Evolutionary conservation across 2,113 vertebrate genomes (phyloP).

Genomic region (Pampusana beccarii): DNA sequence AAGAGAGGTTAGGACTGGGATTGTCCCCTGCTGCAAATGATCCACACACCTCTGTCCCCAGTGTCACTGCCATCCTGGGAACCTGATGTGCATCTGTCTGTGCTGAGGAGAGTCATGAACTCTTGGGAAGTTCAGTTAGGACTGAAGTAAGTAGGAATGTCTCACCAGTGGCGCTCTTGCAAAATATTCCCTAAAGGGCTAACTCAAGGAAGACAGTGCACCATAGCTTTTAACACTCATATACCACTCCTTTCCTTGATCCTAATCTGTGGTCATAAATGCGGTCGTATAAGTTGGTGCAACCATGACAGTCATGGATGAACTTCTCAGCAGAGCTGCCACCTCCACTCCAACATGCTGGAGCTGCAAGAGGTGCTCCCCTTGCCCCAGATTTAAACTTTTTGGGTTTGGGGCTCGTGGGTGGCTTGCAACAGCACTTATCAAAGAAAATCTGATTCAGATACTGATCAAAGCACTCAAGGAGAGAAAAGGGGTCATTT

Average conservation of each 20-base stretch:
- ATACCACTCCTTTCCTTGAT: neutral
- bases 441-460: neutral
- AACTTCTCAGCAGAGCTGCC: neutral
- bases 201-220: neutral
- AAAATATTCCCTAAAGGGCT: neutral
- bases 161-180: neutral
- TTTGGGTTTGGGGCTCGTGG: accelerated
- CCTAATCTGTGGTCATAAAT: neutral
- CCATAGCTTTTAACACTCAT: neutral
- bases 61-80: neutral
- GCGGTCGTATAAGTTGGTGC: neutral
- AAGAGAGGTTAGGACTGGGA: neutral
- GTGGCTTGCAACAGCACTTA: neutral
- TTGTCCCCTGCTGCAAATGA: neutral
- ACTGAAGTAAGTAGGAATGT: neutral
- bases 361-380: neutral
- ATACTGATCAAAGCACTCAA: neutral
- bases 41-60: neutral
- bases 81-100: neutral
- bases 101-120: neutral
- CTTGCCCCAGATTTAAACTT: neutral
- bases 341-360: neutral
- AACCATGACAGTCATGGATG: accelerated
- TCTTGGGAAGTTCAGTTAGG: neutral
- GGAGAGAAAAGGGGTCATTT: neutral